Base-by-base conservation (phyloP, 2,797 vertebrate genomes). In the Corythornis leucogaster region DNA sequence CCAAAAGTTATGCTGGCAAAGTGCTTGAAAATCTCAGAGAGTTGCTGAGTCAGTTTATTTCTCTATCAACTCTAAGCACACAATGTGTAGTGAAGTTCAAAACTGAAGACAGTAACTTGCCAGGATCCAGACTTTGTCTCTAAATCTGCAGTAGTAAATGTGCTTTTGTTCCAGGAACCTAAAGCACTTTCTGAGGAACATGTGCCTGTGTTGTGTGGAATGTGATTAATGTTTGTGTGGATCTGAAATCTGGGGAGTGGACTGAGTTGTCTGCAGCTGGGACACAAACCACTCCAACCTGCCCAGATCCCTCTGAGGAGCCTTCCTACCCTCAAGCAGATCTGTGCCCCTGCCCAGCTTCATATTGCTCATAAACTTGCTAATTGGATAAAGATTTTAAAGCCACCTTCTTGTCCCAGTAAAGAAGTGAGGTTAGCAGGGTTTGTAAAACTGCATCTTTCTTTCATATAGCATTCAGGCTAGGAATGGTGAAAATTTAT, bases 1-100 rank as follows among this genome's bases (percentile, higher is more conserved):
- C 30, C 63, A 69, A 35, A 89, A 30, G 48, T 88, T 42, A 19
- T 53, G n/a, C 53, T 91, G 53, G 59, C 81, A 80, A 43, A 53
- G 26, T 38, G 9, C 24, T 40, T 79, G 62, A 83, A 84, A 86
- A 74, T 86, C 78, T 45, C 57, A 21, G 22, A 73, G 71, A 73
- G 71, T 80, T 81, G 75, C 88, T 88, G 83, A 86, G 59, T 91
- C 74, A 59, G 40, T 38, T 89, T 89, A 24, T 69, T 28, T 38
- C 48, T 69, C 28, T 87, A 13, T 69, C 55, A 43, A 51, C 17
- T n/a, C 31, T 35, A 26, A 76, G 55, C 30, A 66, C n/a, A 43
- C 28, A 69, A 51, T 43, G 8, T 26, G 33, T 40, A 31, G 43
- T 80, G 55, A 55, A 79, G 40, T 58, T 88, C 31, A 64, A 46